Evolutionary conservation across 2,113 vertebrate genomes (phyloP).

Genomic region (Anoura caudifer): DNA sequence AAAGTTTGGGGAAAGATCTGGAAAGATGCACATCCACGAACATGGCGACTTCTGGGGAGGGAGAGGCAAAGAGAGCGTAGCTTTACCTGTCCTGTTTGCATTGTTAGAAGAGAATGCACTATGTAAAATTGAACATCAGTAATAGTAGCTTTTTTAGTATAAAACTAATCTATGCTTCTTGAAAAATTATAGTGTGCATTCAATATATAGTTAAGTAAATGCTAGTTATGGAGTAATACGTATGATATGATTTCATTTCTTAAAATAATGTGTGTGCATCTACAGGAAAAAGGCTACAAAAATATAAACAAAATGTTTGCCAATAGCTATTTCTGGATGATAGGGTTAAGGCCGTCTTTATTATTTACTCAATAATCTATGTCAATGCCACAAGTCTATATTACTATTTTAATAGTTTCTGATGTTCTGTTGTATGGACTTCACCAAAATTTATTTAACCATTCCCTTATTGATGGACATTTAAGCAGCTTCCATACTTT

Average conservation of each 20-base stretch:
- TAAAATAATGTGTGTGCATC: neutral
- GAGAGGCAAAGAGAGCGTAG: neutral
- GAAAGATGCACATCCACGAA: neutral
- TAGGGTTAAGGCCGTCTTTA: neutral
- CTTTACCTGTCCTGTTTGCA: neutral
- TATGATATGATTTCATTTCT: neutral
- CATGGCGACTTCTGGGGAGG: neutral
- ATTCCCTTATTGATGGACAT: neutral
- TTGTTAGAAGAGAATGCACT: neutral
- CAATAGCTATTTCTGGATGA: neutral
- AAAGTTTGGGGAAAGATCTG: neutral
- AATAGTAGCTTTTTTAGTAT: neutral
- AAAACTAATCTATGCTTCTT: neutral
- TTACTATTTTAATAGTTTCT: neutral
- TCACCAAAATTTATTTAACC: neutral
- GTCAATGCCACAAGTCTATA: neutral
- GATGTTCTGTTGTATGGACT: neutral
- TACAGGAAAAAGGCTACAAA: neutral
- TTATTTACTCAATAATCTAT: neutral
- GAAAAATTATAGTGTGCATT: neutral
- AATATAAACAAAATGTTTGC: neutral
- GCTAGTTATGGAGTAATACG: neutral
- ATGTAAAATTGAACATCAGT: neutral
- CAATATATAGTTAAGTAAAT: neutral
- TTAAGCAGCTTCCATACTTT: neutral